Base-by-base conservation (phyloP, 2,888 invertebrate species). In the Polydrusus tereticollis region DNA sequence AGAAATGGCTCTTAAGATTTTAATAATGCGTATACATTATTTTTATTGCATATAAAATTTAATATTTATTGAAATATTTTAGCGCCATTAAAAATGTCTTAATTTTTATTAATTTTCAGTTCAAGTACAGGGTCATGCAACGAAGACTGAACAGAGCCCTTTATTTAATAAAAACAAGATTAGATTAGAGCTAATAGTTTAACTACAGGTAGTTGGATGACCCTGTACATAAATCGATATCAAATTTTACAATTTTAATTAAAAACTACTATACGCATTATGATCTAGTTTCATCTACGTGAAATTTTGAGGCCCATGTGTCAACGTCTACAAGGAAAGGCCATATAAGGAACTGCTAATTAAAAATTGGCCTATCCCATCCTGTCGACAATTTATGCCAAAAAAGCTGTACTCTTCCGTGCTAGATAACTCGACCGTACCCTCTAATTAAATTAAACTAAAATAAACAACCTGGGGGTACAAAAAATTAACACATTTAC, bases 401-500 rank as follows among this genome's bases (percentile, higher is more conserved):
- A 69, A 69, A 69, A 21, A 41, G 43, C 36, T 41, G 18, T 36
- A 60, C 23, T 50, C 50, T 50, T 36, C 29, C 69, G 47, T 26
- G 20, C 21, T 38, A 60, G 52, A 69, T 62, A 47, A 60, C 69
- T 45, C 26, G 60, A 41, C 14, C 29, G 20, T 45, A 45, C 45
- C 52, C 29, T 8, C 29, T 52, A 55, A 43, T 57, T 69, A 69
- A 69, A 21, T 62, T 57, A 45, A 29, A 26, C 41, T 41, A 33
- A 21, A 70, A 29, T 33, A 60, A 55, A 72, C 57, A 67, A 55
- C 72, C 72, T 67, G 57, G 23, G 66, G 67, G 26, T 20, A 52
- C 55, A 67, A 72, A 66, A 72, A 72, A 67, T 55, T 67, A 62
- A 59, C 62, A 62, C 69, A 41, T 62, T 66, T 69, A 20, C 50